Conservation (phyloP, 2,797 vertebrate genomes). For the Schizothorax lantsangensis region DNA sequence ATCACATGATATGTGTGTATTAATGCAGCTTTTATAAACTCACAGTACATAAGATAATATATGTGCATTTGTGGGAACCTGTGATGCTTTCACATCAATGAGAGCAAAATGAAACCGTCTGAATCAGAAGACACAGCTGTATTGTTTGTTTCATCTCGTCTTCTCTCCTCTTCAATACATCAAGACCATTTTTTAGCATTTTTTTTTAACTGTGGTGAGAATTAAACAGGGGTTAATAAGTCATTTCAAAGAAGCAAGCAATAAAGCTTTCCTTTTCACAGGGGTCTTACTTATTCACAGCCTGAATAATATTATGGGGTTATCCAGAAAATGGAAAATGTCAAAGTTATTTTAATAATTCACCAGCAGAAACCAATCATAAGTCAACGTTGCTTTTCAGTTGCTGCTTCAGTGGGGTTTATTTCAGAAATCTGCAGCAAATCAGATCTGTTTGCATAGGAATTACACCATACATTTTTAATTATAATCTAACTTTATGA, state of each 20-base stretch:
- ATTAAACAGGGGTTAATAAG: background rate
- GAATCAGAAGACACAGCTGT: background rate
- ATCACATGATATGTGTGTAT: background rate
- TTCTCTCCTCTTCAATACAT: background rate
- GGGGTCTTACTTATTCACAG: background rate
- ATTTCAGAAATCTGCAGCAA: background rate
- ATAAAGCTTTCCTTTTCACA: background rate
- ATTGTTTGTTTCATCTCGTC: background rate
- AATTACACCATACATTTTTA: background rate
- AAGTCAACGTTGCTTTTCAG: background rate
- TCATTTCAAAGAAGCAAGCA: background rate
- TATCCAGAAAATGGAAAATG: background rate
- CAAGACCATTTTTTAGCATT: background rate
- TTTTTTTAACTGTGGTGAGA: background rate
- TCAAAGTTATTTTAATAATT: background rate
- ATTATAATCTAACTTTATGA: background rate
- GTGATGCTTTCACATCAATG: background rate
- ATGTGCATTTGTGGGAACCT: background rate
- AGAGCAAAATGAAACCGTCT: background rate
- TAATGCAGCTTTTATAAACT: background rate
- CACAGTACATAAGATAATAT: background rate
- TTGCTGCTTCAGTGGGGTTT: background rate
- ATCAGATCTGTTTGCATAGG: background rate
- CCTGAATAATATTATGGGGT: background rate
- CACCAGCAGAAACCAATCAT: background rate